Evolutionary conservation across 1,140 invertebrate species (phyloP).

Genomic region (Berghia stephanieae): DNA sequence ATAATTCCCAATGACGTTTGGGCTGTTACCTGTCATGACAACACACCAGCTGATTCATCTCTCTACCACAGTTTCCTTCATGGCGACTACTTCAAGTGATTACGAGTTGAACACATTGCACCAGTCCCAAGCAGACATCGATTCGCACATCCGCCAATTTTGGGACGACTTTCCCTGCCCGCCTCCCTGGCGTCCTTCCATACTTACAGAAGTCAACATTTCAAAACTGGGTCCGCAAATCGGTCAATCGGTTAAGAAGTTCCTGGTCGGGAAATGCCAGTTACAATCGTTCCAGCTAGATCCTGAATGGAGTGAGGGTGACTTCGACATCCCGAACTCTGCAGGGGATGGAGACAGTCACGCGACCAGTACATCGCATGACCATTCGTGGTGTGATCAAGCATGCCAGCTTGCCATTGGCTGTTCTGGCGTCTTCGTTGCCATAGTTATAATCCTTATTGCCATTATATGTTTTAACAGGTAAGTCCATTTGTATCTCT

Average conservation of each 20-base stretch:
- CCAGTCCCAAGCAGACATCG: too few relatives aligned
- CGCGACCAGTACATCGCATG: not conserved
- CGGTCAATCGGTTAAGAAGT: not conserved
- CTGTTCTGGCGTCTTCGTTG: constrained; percentile 13
- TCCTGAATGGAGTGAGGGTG: not conserved
- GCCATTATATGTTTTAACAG: constrained; percentile 14
- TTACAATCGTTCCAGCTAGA: not conserved
- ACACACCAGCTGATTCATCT: too few relatives aligned
- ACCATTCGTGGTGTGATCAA: constrained; percentile 19
- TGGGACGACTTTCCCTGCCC: constrained; percentile 40
- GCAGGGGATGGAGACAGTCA: not conserved
- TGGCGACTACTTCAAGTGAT: too few relatives aligned
- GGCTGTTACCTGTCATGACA: too few relatives aligned
- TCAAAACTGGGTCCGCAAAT: not conserved
- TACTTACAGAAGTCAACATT: constrained; percentile 26
- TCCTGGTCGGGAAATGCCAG: constrained; percentile 26
- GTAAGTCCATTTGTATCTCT: too few relatives aligned
- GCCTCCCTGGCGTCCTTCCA: constrained; percentile 34
- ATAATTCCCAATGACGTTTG: too few relatives aligned
- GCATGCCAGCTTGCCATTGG: constrained; percentile 19
- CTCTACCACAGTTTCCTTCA: too few relatives aligned
- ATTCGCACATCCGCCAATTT: constrained; percentile 28
- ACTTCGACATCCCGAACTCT: not conserved
- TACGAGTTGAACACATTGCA: too few relatives aligned
- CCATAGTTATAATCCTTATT: not conserved